Base-by-base conservation (phyloP, 2,113 vertebrate genomes). In the Noctilio leporinus region DNA sequence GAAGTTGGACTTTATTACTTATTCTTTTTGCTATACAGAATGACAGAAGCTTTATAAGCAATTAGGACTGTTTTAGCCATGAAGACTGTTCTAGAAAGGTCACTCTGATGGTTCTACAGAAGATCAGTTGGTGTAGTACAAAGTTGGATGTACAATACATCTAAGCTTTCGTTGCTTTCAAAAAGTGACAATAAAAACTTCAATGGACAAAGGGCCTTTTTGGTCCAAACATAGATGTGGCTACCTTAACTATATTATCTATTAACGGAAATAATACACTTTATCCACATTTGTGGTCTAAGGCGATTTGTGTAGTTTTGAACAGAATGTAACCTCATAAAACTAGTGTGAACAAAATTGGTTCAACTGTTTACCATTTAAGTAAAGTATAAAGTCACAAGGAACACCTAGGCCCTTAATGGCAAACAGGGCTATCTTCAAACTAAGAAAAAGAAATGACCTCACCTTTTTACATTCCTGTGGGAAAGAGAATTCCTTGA, bases 41-140 rank as follows among this genome's bases (percentile, higher is more conserved):
- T 16, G 45, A 64, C 22, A 64, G 17, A 73, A 93, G 49, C 19
- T 51, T 77, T 86, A 76, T 73, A 72, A 96, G 24, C 20, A 91
- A 77, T 55, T 15, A 19, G 81, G 28, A 73, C 4, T 91, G 65
- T 93, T 78, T 95, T 55, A 91, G 73, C 73, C 69, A 86, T 40
- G n/a, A 84, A 80, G 57, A 7, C 67, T 84, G 33, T 70, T 95
- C 89, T 75, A 93, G 43, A 83, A 94, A 53, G 73, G 75, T 55
- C 16, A 33, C 86, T 85, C 38, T 57, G 22, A 55, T 80, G 49
- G 53, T 91, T 82, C 57, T 40, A 0, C 28, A 72, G 76, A 94
- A 83, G 45, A 78, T 38, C 24, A 28, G 62, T 87, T 53, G 69
- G 10, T 53, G 10, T 67, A 11, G 8, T 51, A 45, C 35, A 43